Evolutionary conservation across 2,113 vertebrate genomes (phyloP).

Genomic region (Ivindomyrus marchei): DNA sequence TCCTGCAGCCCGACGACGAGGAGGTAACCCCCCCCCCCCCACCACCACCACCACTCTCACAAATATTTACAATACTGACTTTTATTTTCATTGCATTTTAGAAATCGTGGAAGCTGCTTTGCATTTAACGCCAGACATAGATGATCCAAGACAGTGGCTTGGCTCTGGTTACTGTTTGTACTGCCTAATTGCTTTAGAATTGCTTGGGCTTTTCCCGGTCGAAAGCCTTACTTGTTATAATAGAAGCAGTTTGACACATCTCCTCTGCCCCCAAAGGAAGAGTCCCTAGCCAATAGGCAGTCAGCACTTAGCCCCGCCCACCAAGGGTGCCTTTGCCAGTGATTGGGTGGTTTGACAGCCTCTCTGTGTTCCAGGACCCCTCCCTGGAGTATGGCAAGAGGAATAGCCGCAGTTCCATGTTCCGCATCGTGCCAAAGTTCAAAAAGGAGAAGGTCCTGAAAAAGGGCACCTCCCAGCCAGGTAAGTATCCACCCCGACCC

Average conservation of each 20-base stretch:
- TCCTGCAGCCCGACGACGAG: constrained; percentile 85
- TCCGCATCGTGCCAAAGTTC: constrained; percentile 97
- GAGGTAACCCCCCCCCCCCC: constrained; percentile 65
- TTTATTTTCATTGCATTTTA: background rate
- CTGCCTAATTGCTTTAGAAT: background rate
- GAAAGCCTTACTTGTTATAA: background rate
- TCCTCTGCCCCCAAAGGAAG: background rate
- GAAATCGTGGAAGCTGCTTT: background rate
- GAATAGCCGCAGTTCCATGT: constrained; percentile 89
- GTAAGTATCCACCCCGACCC: constrained; percentile 58
- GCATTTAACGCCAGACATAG: background rate
- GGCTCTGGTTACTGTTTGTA: background rate
- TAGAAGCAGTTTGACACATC: background rate
- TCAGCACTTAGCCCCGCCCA: background rate
- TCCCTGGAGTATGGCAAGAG: constrained; percentile 91
- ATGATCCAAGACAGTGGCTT: background rate
- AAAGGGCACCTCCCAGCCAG: constrained; percentile 85
- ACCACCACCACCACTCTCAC: background rate
- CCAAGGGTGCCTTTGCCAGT: background rate
- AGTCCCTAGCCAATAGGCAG: background rate
- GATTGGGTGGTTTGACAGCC: constrained; percentile 8
- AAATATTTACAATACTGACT: background rate
- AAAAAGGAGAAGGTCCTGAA: constrained; percentile 90
- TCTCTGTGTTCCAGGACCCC: constrained; percentile 71
- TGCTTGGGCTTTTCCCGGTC: background rate